These are phyloP conservation scores for Drosophila repleta DNA, from an alignment of 1,140 invertebrate genomes.

Conservation along the genomic window DNA sequence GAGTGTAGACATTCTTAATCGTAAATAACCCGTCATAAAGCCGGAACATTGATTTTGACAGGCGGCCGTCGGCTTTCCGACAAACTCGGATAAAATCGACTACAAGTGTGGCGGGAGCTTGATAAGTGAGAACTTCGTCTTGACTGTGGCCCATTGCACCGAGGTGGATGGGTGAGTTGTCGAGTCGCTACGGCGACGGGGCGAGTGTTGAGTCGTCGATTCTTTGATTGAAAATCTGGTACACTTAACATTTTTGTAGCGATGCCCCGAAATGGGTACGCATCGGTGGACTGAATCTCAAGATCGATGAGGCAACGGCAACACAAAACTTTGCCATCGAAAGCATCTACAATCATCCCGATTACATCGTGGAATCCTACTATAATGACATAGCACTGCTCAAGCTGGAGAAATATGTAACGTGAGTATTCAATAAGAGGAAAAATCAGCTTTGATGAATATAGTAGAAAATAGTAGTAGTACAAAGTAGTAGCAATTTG, in stretches of 20 bases:
- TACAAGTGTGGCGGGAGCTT: conserved; percentile 84
- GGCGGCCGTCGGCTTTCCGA: conserved; percentile 66
- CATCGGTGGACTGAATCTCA: conserved; percentile 71
- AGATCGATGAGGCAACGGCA: conserved; percentile 42
- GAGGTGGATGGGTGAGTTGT: conserved; percentile 60
- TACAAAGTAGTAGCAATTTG: not conserved
- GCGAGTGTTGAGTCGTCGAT: not conserved
- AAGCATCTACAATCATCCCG: conserved; percentile 55
- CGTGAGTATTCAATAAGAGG: conserved; percentile 48
- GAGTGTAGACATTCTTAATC: not conserved
- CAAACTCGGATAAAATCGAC: conserved; percentile 41
- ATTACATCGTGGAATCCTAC: conserved; percentile 53
- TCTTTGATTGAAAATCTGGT: not conserved
- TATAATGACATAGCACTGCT: conserved; percentile 77
- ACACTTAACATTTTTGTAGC: conserved; percentile 42
- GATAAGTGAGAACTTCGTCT: conserved; percentile 79
- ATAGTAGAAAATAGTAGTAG: not conserved
- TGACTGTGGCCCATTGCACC: conserved; percentile 80
- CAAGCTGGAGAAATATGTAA: conserved; percentile 45
- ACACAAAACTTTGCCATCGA: conserved; percentile 55
- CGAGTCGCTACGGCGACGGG: not conserved
- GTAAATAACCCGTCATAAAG: conserved; percentile 3
- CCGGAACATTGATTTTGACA: conserved; percentile 38
- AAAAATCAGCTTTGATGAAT: not conserved
- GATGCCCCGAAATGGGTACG: conserved; percentile 63